Base-by-base conservation (phyloP, 1,140 invertebrate genomes). In the Charaxes varanes region DNA sequence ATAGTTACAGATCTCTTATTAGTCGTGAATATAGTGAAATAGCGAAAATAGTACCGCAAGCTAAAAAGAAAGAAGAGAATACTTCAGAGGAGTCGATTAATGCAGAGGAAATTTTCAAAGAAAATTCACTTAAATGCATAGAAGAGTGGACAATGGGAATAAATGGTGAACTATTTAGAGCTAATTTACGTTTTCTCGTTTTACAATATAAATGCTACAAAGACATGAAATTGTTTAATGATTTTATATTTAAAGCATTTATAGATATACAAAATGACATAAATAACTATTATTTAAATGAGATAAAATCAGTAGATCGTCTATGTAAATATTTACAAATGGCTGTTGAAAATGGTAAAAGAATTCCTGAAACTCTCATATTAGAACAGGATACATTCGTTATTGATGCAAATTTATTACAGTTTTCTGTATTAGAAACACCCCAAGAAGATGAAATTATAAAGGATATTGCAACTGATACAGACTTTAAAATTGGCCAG, bases 81-180 rank as follows among this genome's bases (percentile, higher is more conserved):
- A 21, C 26, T 7, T 70, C 66, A 3, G 55, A 56, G n/a, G 64
- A 65, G 10, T 67, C 63, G 4, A 47, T 68, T n/a, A 66, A 51
- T 43, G 19, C 36, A 7, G 76, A 80, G 54, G 68, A 79, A 46
- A 26, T 65, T 7, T 67, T 69, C 31, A 79, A 72, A 47, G 8
- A 50, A 17, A 79, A 83, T 36, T 62, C 60, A 22, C 37, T 79
- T 18, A 83, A 79, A 51, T 81, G 74, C 53, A 64, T 82, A 11
- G 70, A 86, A 14, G 88, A 89, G 69, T 88, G 87, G 86, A 62
- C 58, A 3, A 77, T 80, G 53, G 87, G 77, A 5, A 44, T 86
- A 5, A 71, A 84, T 33, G 87, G 83, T 10, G 88, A 89, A 68
- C 78, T 83, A 36, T 74, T 69, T 32, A 66, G 88, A 46, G 62